A percentile compares a stretch with the other conserved stretches of the same genome.
Conservation (phyloP, 2,113 vertebrate species). For the Plotosus lineatus region DNA sequence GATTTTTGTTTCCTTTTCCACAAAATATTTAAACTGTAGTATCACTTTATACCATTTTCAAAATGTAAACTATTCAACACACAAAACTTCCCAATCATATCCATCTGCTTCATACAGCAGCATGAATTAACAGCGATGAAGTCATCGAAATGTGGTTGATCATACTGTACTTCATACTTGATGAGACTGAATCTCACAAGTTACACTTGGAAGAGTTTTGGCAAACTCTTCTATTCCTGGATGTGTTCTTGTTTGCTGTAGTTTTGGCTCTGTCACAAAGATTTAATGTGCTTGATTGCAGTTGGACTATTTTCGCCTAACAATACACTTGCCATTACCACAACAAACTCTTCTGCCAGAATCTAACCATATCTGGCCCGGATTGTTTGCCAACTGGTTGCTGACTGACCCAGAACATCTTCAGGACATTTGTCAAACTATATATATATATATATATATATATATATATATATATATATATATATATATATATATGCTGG, state of each 20-base stretch:
- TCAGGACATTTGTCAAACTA: background rate
- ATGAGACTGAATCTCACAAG: background rate
- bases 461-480: too few species aligned
- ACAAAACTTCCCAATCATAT: slow-evolving; percentile 24
- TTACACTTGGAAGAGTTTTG: background rate
- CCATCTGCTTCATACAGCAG: slow-evolving; percentile 34
- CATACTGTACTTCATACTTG: too few species aligned
- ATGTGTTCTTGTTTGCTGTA: background rate
- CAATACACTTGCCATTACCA: background rate
- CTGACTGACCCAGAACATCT: background rate
- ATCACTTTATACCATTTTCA: background rate
- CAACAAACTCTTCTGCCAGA: background rate
- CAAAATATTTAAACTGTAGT: too few species aligned
- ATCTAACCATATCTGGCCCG: background rate
- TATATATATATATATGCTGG: too few species aligned
- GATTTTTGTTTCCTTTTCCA: too few species aligned
- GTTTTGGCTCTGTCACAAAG: background rate
- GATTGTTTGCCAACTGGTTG: background rate
- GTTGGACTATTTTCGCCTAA: background rate
- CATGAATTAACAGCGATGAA: slow-evolving; percentile 43
- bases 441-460: too few species aligned
- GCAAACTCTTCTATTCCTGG: background rate
- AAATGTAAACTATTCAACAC: too few species aligned
- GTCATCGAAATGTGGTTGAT: background rate
- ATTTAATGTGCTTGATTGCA: background rate